Base-by-base conservation (phyloP, 2,888 invertebrate species). In the Lampropteryx suffumata region DNA sequence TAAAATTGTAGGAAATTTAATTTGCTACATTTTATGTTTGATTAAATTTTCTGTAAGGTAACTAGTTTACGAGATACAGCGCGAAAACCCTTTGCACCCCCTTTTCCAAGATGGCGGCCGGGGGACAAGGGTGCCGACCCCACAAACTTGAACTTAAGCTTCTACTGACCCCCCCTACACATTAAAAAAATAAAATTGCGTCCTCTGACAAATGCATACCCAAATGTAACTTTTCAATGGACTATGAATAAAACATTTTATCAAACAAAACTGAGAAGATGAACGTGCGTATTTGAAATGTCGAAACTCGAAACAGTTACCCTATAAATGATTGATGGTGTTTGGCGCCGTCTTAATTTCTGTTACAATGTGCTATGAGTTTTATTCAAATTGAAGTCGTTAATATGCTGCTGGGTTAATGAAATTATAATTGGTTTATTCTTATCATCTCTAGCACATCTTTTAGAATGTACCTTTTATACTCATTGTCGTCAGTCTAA, bases 271-370 rank as follows among this genome's bases (percentile, higher is more conserved):
- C 54, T 26, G 11, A 24, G 37, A 64, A 53, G 61, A 78, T 81
- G 80, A 84, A 79, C 68, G 72, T 76, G 81, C 84, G 74, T 80
- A 79, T 82, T 78, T 64, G 61, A 70, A 61, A 71, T 72, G 73
- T 76, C 72, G 72, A 73, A 79, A 82, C 77, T 78, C 71, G 72
- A 73, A 79, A 82, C 77, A 78, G 80, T 82, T 80, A 80, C 68
- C 72, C 78, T 81, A 83, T 84, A 84, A 85, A 85, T 85, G 82
- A 86, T 84, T 84, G 79, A 84, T 84, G 75, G 76, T 71, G 71
- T 67, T 65, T 70, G 69, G 75, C 73, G 73, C 74, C 71, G 69
- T 79, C 75, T 76, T 76, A 75, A 78, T 76, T 79, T 77, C 80
- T 80, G 78, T 79, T 78, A 80, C 76, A 81, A 77, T 77, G 69